Conservation (phyloP, 2,113 vertebrate species). For the Mustela lutreola region DNA sequence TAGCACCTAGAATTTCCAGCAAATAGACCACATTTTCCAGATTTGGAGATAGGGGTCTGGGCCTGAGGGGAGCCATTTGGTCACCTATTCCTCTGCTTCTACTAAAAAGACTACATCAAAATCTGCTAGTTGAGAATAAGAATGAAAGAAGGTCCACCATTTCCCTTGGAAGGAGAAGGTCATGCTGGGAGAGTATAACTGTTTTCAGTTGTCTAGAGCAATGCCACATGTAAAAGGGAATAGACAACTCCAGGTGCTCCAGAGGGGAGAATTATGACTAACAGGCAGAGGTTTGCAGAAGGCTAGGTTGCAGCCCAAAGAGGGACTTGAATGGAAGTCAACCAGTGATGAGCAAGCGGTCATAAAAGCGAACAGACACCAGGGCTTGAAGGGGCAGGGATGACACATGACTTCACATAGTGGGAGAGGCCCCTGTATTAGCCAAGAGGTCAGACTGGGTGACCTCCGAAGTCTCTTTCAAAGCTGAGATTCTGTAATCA, state of each 20-base stretch:
- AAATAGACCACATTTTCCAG: not conserved
- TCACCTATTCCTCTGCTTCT: not conserved
- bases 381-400: not conserved
- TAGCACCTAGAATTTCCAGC: not conserved
- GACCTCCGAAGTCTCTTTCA: not conserved
- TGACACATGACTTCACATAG: not conserved
- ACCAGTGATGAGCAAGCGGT: not conserved
- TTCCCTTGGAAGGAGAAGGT: not conserved
- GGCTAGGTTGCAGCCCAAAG: not conserved
- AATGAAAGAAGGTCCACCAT: not conserved
- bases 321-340: not conserved
- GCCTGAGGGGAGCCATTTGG: not conserved
- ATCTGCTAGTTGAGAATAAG: not conserved
- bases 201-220: not conserved
- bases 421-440: not conserved
- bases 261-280: not conserved
- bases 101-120: not conserved
- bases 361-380: not conserved
- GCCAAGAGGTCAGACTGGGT: not conserved
- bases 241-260: not conserved
- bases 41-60: not conserved
- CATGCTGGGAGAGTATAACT: not conserved
- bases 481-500: slow-evolving; percentile 10
- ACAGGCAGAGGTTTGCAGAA: not conserved
- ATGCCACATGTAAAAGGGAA: not conserved